Evolutionary conservation across 1,140 invertebrate genomes (phyloP), one percentile per base, ranked within the genome.

Genomic region (Rhynchophorus ferrugineus): DNA sequence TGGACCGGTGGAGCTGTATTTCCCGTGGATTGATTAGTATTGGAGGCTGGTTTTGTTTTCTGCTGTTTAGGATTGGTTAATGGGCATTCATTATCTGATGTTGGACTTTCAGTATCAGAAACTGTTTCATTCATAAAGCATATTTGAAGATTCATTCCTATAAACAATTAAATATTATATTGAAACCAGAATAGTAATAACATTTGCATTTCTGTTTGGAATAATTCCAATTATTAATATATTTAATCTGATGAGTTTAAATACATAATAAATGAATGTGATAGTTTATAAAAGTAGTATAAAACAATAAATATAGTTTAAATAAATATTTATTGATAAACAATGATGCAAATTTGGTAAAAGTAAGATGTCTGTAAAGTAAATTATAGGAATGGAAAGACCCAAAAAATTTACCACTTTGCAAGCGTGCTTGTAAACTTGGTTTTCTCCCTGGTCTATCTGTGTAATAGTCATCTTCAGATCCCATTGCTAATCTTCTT

Each of bases 111-210:
- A 55, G 77, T 84, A 63, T 91, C 89, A 39, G 87, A 90, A 13
- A 84, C 84, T 37, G 87, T 87, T 66, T 95, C 91, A 70, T 95
- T 95, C 87, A 95, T 89, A 71, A 94, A 94, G 75, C 90, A 91
- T 61, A 94, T 92, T 77, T 95, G 91, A 13, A 94, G 79, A 73
- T 93, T 93, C 83, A 87, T 91, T 46, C 87, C 86, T 89, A 69
- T 34, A 74, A 69, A 69, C 67, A 51, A 72, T 11, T 18, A n/a
- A n/a, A n/a, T n/a, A n/a, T n/a, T n/a, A n/a, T n/a, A n/a, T n/a
- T n/a, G n/a, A n/a, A n/a, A n/a, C n/a, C n/a, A n/a, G n/a, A n/a
- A n/a, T n/a, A n/a, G n/a, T n/a, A n/a, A n/a, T n/a, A n/a, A n/a
- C n/a, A n/a, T n/a, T n/a, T n/a, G n/a, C n/a, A n/a, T n/a, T n/a